These are phyloP conservation scores for Phodopus roborovskii DNA, from an alignment of 2,113 vertebrate species.

Conservation along the genomic window DNA sequence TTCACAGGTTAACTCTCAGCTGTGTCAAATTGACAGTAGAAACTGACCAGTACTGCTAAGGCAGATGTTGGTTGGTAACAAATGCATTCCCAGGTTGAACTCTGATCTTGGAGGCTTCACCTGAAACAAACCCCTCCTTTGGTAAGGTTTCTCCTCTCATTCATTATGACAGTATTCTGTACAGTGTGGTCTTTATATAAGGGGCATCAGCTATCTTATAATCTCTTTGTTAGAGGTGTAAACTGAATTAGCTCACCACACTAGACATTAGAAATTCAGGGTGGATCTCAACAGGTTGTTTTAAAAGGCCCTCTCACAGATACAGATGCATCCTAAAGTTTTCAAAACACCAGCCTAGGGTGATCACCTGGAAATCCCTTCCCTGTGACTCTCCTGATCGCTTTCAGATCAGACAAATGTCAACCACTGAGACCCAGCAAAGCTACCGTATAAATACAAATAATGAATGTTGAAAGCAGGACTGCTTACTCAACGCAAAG, in stretches of 20 bases:
- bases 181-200: background rate
- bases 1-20: background rate
- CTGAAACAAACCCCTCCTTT: background rate
- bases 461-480: background rate
- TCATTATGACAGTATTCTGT: background rate
- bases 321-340: background rate
- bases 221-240: background rate
- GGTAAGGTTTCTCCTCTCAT: background rate
- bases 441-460: background rate
- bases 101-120: background rate
- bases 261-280: background rate
- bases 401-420: background rate
- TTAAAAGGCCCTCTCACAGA: background rate
- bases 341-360: background rate
- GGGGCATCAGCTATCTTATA: background rate
- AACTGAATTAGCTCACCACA: background rate
- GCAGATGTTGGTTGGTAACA: background rate
- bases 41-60: background rate
- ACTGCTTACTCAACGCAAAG: background rate
- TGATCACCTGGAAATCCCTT: background rate
- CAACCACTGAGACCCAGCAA: background rate
- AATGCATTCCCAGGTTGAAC: background rate
- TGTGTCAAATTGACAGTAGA: background rate
- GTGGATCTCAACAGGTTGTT: too few relatives aligned
- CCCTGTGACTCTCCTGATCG: background rate